phyloP scores from a whole-genome alignment of 2,113 vertebrate genomes.

The Etheostoma spectabile region DNA sequence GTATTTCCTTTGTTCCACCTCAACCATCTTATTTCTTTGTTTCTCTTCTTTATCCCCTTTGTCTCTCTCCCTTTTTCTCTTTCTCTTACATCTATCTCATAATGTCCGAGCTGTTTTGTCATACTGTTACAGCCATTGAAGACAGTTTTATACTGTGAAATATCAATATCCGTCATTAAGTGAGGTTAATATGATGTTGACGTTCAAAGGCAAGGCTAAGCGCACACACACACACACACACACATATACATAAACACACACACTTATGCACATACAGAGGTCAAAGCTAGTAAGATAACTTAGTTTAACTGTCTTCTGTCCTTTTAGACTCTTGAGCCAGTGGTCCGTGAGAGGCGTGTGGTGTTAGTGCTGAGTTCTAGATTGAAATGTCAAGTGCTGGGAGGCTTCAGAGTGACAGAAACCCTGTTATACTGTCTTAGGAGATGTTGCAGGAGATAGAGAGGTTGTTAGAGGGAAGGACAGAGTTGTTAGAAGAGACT shows the following conservation, averaged over 20 bases:
- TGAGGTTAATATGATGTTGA: conserved; percentile 34
- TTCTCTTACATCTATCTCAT: conserved; percentile 17
- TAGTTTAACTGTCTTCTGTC: conserved; percentile 29
- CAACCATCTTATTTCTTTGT: conserved; percentile 20
- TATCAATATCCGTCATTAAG: conserved; percentile 36
- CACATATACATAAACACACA: too few species aligned
- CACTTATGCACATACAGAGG: conserved; percentile 14
- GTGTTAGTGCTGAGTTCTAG: conserved; percentile 13
- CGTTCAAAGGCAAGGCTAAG: conserved; percentile 17
- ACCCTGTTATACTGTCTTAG: background rate
- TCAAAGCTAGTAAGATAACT: conserved; percentile 48
- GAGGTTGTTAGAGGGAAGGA: conserved; percentile 16
- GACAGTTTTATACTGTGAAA: conserved; percentile 21
- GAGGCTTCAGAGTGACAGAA: conserved; percentile 39
- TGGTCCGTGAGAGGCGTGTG: background rate
- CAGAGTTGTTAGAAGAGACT: conserved; percentile 16
- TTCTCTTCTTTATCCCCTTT: conserved; percentile 6
- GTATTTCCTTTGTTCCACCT: conserved; percentile 31
- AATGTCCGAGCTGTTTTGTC: conserved; percentile 22
- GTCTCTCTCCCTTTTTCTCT: background rate
- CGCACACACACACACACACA: conserved; percentile 1
- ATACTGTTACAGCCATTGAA: conserved; percentile 17
- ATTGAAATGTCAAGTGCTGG: conserved; percentile 27
- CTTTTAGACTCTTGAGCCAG: conserved; percentile 1
- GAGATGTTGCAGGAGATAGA: conserved; percentile 19